Conservation (phyloP, 2,888 invertebrate genomes). For the Drosophila cracens region DNA sequence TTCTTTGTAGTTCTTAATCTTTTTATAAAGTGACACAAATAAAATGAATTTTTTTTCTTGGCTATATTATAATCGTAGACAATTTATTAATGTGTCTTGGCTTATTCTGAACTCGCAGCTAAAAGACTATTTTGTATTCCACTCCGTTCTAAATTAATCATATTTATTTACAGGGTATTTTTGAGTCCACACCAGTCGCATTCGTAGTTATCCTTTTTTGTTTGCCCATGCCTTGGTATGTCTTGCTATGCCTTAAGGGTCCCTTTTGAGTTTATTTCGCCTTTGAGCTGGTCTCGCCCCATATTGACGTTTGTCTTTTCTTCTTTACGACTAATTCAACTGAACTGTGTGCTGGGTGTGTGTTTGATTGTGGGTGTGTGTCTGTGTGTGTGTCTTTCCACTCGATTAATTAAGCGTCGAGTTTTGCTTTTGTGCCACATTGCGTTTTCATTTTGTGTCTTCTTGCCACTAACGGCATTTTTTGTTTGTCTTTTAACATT, state of each 20-base stretch:
- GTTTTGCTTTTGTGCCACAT: conserved; percentile 38
- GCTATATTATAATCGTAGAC: not conserved
- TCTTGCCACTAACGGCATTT: conserved; percentile 12
- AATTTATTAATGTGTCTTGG: not conserved
- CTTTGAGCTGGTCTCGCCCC: conserved; percentile 29
- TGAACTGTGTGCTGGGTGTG: conserved; percentile 15
- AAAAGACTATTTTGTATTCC: not conserved
- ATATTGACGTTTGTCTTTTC: conserved; percentile 64
- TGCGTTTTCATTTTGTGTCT: conserved; percentile 44
- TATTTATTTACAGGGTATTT: conserved; percentile 16
- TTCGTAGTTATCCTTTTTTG: not conserved
- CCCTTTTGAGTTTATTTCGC: conserved; percentile 20
- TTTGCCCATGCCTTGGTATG: conserved; percentile 16
- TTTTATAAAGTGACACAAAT: not conserved
- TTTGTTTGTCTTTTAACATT: conserved; percentile 1
- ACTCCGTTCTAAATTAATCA: not conserved
- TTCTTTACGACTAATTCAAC: conserved; percentile 51
- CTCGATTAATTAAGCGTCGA: conserved; percentile 67
- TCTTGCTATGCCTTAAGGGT: conserved; percentile 12
- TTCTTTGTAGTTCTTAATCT: not conserved
- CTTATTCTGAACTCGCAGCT: not conserved
- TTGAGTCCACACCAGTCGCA: not conserved
- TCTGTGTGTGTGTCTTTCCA: conserved; percentile 52
- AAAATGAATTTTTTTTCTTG: not conserved
- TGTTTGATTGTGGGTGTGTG: not conserved